phyloP scores from a whole-genome alignment of 2,888 invertebrate species.

The Cantharis flavilabris region DNA sequence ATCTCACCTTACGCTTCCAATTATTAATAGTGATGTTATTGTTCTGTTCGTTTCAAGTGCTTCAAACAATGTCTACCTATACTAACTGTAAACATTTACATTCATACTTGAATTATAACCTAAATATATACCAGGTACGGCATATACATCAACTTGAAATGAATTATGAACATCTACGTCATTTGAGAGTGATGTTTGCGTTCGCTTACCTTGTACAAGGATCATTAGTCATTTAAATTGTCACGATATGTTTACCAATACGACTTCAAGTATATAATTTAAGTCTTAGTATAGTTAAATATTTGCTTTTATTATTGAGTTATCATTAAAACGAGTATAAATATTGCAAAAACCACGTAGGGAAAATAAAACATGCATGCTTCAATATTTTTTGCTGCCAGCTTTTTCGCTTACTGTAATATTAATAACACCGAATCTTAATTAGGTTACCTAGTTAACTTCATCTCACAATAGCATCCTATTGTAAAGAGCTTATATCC shows the following conservation, averaged over 20 bases:
- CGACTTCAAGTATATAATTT: conserved; percentile 21
- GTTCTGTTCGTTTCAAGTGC: neutral
- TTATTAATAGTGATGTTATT: conserved; percentile 1
- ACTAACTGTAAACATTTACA: conserved; percentile 5
- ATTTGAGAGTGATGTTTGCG: conserved; percentile 16
- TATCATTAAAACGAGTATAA: conserved; percentile 6
- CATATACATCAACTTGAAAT: conserved; percentile 17
- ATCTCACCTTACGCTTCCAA: neutral
- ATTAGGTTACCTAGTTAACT: neutral
- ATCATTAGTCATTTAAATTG: conserved; percentile 29
- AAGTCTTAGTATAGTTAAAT: conserved; percentile 14
- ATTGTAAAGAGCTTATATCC: neutral
- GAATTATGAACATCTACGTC: conserved; percentile 24
- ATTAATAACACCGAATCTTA: neutral
- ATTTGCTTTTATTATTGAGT: conserved; percentile 11
- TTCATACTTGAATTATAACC: conserved; percentile 15
- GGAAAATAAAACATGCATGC: neutral
- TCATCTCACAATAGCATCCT: neutral
- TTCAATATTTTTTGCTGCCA: neutral
- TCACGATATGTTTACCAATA: conserved; percentile 28
- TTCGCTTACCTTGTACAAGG: conserved; percentile 16
- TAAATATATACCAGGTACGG: conserved; percentile 11
- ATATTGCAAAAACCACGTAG: neutral
- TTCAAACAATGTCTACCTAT: conserved; percentile 4
- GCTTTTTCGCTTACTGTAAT: neutral